A percentile compares a stretch with the other conserved stretches of the same genome.
These are phyloP conservation scores for Capricornis sumatraensis DNA, from an alignment of 2,113 vertebrate genomes.

Conservation along the genomic window DNA sequence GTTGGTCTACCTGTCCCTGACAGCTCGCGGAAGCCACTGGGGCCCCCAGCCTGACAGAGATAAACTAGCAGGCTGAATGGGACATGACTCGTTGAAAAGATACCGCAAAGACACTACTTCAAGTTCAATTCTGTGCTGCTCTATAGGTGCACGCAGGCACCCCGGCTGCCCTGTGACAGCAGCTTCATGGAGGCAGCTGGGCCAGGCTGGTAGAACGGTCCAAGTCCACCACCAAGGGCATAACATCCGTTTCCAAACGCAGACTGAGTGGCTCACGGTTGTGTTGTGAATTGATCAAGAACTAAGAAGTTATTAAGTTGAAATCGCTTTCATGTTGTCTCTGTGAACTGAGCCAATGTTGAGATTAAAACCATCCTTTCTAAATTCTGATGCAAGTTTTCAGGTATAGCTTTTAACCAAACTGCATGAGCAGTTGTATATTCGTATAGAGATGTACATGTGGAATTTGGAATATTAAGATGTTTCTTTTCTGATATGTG, in stretches of 20 bases:
- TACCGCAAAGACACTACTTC: conserved; percentile 83
- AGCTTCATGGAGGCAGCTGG: conserved; percentile 70
- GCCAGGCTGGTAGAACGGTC: conserved; percentile 68
- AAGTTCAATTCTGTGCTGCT: conserved; percentile 80
- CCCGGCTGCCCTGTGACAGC: conserved; percentile 75
- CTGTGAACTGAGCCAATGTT: conserved; percentile 73
- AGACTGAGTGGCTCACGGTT: conserved; percentile 75
- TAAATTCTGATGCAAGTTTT: conserved; percentile 56
- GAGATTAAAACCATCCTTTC: conserved; percentile 47
- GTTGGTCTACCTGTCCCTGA: conserved; percentile 84
- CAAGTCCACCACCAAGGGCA: conserved; percentile 74
- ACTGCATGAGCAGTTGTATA: conserved; percentile 45
- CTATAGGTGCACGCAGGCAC: conserved; percentile 73
- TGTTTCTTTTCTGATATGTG: conserved; percentile 28
- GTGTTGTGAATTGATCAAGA: conserved; percentile 73
- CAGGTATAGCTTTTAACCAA: conserved; percentile 56
- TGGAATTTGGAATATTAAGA: conserved; percentile 55
- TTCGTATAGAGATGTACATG: conserved; percentile 7
- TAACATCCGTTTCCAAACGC: conserved; percentile 75
- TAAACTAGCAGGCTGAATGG: conserved; percentile 83
- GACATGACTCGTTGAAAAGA: conserved; percentile 87
- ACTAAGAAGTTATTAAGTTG: conserved; percentile 70
- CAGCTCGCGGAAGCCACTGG: conserved; percentile 78
- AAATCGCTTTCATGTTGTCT: conserved; percentile 61
- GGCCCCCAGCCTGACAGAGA: conserved; percentile 81